Conservation (phyloP, 1,140 invertebrate genomes). For the Rhyacophila brunnea region DNA sequence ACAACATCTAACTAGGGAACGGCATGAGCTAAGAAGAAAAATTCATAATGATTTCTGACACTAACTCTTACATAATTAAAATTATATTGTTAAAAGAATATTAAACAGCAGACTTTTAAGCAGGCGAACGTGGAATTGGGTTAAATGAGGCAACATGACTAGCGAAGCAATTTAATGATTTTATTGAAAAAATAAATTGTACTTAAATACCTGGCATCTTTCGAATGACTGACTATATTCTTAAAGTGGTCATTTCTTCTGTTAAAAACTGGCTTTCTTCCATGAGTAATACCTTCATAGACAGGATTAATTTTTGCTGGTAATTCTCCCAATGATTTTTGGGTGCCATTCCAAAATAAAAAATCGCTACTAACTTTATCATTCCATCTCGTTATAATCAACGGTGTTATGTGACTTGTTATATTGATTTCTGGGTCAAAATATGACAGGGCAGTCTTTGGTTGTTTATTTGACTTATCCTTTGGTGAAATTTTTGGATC, state of each 20-base stretch:
- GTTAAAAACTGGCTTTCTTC: conserved; percentile 9
- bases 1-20: no score
- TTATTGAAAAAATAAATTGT: no score
- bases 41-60: no score
- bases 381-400: conserved; percentile 8
- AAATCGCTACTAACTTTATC: not conserved
- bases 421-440: conserved; percentile 22
- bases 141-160: no score
- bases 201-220: conserved; percentile 11
- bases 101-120: no score
- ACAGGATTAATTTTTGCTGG: not conserved
- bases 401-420: not conserved
- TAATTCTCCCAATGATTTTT: not conserved
- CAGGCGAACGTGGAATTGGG: no score
- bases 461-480: not conserved
- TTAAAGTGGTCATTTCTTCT: conserved; percentile 3
- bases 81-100: no score
- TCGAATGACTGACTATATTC: conserved; percentile 8
- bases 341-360: conserved; percentile 21
- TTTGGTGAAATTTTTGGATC: no score
- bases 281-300: conserved; percentile 14
- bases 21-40: no score
- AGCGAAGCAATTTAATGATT: no score
- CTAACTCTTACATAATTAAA: no score
- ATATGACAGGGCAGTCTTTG: conserved; percentile 16